Evolutionary conservation across 37 sponge, comb jelly and placozoan species (phyloP), one percentile per base, ranked within the genome.

Genomic region (Chondrilla cf. caribensis): DNA sequence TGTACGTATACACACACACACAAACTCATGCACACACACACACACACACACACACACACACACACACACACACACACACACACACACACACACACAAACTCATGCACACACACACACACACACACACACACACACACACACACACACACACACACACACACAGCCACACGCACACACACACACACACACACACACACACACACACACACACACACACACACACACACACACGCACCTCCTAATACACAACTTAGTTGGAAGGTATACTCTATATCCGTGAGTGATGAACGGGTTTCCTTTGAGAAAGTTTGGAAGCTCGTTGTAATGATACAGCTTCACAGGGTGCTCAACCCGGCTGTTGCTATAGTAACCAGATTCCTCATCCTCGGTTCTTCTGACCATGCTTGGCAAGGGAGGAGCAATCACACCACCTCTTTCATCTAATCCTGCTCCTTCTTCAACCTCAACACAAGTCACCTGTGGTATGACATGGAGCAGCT

Each of bases 211-310:
- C n/a, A n/a, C n/a, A n/a, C n/a, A n/a, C n/a, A n/a, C n/a, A n/a
- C n/a, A n/a, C n/a, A n/a, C n/a, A n/a, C n/a, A n/a, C n/a, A 22
- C 60, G 57, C 51, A 90, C 91, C 91, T 91, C 60, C 82, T 91
- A 28, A 84, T 54, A 28, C 94, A 94, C 17, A 89, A 67, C 25
- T 81, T 78, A 5, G 84, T 82, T 7, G 85, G 73, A 2, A 95
- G 84, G 35, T 90, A 68, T 3, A 81, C 86, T 77, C 96, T 78
- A 79, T 95, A 95, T 0, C 96, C 96, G n/a, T 83, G 81, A 19
- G 84, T 87, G 66, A 95, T 95, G 81, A 81, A 85, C 3, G 90
- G 96, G 84, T 92, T 93, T 11, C 89, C 85, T 38, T 83, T 89
- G 21, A 92, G 84, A 58, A 87, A 92, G 32, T 78, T 7, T 2